Evolutionary conservation across 2,888 invertebrate genomes (phyloP).

Genomic region (Eretmocerus hayati): DNA sequence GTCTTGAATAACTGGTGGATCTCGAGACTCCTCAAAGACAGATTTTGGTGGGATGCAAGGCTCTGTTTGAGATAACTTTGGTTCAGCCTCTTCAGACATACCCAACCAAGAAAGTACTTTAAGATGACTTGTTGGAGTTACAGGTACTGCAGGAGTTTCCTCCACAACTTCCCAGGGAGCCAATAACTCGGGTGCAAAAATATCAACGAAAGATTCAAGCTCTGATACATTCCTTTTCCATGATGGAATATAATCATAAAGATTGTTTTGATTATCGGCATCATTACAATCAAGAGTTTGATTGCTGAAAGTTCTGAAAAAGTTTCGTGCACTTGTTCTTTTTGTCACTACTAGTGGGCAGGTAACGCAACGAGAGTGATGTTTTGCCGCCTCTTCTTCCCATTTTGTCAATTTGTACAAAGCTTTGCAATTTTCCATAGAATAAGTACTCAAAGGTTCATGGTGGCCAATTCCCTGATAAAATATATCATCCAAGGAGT

Average conservation of each 20-base stretch:
- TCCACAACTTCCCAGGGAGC: slow-evolving; percentile 39
- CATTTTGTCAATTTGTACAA: slow-evolving; percentile 33
- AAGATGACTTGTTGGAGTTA: slow-evolving; percentile 31
- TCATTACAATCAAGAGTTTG: slow-evolving; percentile 13
- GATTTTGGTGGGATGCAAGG: background rate
- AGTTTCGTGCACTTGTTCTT: slow-evolving; percentile 11
- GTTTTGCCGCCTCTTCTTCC: slow-evolving; percentile 28
- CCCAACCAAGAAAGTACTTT: slow-evolving; percentile 41
- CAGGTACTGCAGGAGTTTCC: slow-evolving; percentile 27
- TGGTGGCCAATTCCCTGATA: slow-evolving; percentile 40
- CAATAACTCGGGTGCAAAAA: slow-evolving; percentile 40
- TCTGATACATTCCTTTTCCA: slow-evolving; percentile 37
- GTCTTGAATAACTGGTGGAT: slow-evolving; percentile 7
- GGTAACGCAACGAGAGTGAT: background rate
- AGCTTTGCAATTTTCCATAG: slow-evolving; percentile 32
- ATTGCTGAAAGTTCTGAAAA: slow-evolving; percentile 30
- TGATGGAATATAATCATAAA: slow-evolving; percentile 11
- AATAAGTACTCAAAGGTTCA: slow-evolving; percentile 27
- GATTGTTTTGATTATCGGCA: slow-evolving; percentile 2
- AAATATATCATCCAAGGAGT: slow-evolving; percentile 42
- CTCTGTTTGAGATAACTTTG: background rate
- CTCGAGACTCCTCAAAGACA: background rate
- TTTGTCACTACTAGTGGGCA: slow-evolving; percentile 13
- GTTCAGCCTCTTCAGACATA: slow-evolving; percentile 27
- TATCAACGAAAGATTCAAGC: slow-evolving; percentile 34